Evolutionary conservation across 2,113 vertebrate species (phyloP), one percentile per base, ranked within the genome.

Genomic region (Notothenia coriiceps): DNA sequence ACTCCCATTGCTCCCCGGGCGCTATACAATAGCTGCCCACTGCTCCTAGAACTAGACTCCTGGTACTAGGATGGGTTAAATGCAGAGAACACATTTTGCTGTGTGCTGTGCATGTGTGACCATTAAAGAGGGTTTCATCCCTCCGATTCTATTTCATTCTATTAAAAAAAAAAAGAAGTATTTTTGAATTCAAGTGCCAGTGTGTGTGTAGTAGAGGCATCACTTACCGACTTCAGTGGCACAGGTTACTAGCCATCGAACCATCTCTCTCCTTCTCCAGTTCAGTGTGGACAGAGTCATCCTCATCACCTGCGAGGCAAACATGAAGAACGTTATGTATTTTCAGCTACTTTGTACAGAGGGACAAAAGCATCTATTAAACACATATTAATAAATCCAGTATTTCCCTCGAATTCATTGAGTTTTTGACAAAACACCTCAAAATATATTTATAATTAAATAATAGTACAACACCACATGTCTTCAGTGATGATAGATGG

Each of bases 221-320:
- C 79, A 97, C 98, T 83, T 93, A 99, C 98, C 98, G 49, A 99
- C 98, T 98, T 99, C 98, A 0, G 98, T 99, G 71, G 98, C 98
- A 0, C 98, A 99, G 0, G 98, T 99, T 84, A 99, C 98, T 88
- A 99, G 92, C 98, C 98, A 99, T 89, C 98, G 97, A 79, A 99
- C 98, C 98, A 99, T 99, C 93, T 99, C 98, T 74, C 98, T 95
- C 76, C 98, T 96, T 74, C 98, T 96, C 98, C 98, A 99, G 93
- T 99, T 99, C 82, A 99, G 96, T 2, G 98, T 99, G 85, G 98
- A 99, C 84, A 99, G 94, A 4, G 98, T 99, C 98, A 99, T 99
- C 79, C 98, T 96, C 98, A 99, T 99, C 85, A 99, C 98, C 98
- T 99, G 91, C 18, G 80, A 46, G 6, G 1, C 0, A 88, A 0